Evolutionary conservation across 2,888 invertebrate species (phyloP).

Genomic region (Acleris laterana): DNA sequence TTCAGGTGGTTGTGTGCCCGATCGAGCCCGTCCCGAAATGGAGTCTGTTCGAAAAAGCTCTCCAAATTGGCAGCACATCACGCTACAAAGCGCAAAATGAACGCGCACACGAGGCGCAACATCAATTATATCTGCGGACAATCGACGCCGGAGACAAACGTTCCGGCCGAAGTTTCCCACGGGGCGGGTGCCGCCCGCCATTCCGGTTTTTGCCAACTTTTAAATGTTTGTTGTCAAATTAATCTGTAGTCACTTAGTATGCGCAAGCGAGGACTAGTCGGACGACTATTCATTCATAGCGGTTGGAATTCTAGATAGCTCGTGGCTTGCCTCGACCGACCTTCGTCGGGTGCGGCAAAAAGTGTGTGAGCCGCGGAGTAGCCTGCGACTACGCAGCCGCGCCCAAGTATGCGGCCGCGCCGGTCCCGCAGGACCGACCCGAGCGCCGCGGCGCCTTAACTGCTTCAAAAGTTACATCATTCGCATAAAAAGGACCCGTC

Average conservation of each 20-base stretch:
- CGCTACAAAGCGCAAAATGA: constrained; percentile 46
- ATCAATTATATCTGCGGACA: constrained; percentile 51
- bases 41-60: constrained; percentile 53
- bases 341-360: constrained; percentile 64
- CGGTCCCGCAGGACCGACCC: constrained; percentile 23
- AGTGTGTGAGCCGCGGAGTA: constrained; percentile 55
- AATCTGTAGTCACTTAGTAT: constrained; percentile 79
- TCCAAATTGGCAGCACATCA: constrained; percentile 62
- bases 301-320: constrained; percentile 80
- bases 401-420: constrained; percentile 67
- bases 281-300: constrained; percentile 82
- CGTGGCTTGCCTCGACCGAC: constrained; percentile 77
- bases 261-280: constrained; percentile 71
- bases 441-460: constrained; percentile 14
- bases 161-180: constrained; percentile 70
- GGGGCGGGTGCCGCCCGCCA: constrained; percentile 72
- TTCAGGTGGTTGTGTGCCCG: constrained; percentile 47
- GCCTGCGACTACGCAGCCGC: constrained; percentile 63
- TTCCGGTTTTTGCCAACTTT: constrained; percentile 79
- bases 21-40: constrained; percentile 41
- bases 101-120: constrained; percentile 37
- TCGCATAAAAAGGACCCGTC: constrained; percentile 21
- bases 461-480: constrained; percentile 23
- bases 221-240: constrained; percentile 84
- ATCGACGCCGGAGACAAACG: constrained; percentile 69